Evolutionary conservation across 2,888 invertebrate species (phyloP), one percentile per base, ranked within the genome.

Genomic region (Dasysyrphus albostriatus): DNA sequence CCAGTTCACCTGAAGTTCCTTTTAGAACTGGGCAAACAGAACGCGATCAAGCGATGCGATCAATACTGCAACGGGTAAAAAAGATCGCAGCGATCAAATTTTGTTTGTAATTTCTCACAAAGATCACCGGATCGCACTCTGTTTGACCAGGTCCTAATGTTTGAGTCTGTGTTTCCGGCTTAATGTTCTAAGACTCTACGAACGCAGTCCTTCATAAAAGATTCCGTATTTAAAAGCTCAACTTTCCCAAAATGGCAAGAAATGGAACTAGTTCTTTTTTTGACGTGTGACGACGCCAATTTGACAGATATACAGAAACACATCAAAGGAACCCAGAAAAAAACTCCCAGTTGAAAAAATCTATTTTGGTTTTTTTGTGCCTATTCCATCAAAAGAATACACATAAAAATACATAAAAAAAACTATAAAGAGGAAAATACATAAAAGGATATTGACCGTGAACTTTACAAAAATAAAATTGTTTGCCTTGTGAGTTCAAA

Each of bases 251-350:
- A 8, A 5, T 39, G 44, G 32, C 14, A 5, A 14, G 63, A 54
- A 42, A 1, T 49, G 3, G 44, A 67, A 76, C 44, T 58, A 32
- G 5, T 4, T 7, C 19, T 1, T 39, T 42, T 16, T 83, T 82
- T 85, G 85, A 81, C 85, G 70, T 79, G 76, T 61, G 61, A 56
- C 72, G 82, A 85, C 85, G 85, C 85, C 44, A 78, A 70, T 49
- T 24, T 85, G 85, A 85, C 85, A 85, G 81, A 12, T 69, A 49
- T 74, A 81, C 82, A 85, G 77, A 85, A 85, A 76, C 74, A 61
- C 47, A 10, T 49, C 49, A 19, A 77, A 81, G 39, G 44, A 44
- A 37, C 44, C 24, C 1, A 24, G 3, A 24, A 32, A 65, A 63
- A 67, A 61, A 39, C 58, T 51, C 58, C 42, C 29, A 51, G 42